Evolutionary conservation across 2,797 vertebrate genomes (phyloP).

Genomic region (Buceros bicornis): DNA sequence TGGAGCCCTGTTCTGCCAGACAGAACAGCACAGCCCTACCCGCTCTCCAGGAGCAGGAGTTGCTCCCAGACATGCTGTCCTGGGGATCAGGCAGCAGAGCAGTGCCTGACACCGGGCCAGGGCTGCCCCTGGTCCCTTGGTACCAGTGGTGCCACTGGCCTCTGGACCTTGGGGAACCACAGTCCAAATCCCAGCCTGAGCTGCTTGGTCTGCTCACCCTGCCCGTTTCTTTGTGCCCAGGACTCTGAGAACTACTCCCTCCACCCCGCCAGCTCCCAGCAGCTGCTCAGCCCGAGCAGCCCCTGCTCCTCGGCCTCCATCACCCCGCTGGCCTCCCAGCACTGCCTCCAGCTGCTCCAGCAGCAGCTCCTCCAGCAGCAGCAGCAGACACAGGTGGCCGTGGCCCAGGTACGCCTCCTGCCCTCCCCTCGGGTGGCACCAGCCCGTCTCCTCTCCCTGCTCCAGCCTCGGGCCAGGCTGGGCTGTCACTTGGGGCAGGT

Average conservation of each 20-base stretch:
- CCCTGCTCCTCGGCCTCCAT: conserved; percentile 79
- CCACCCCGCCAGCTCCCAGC: conserved; percentile 75
- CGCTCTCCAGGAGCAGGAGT: not conserved
- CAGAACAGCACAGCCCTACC: not conserved
- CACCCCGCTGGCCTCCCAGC: conserved; percentile 86
- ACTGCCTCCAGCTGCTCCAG: conserved; percentile 88
- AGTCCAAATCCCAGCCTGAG: not conserved
- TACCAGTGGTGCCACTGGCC: rapidly evolving
- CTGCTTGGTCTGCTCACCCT: not conserved
- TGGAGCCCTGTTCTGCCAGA: too few relatives aligned
- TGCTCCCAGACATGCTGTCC: rapidly evolving
- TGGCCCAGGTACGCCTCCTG: conserved; percentile 81
- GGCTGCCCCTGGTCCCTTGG: not conserved
- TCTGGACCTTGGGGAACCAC: rapidly evolving
- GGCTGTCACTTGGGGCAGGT: not conserved
- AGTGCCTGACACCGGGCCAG: not conserved
- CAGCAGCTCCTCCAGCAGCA: conserved; percentile 91
- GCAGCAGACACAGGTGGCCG: conserved; percentile 88
- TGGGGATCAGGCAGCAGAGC: rapidly evolving
- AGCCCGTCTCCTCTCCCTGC: not conserved
- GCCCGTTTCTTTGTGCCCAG: conserved; percentile 66
- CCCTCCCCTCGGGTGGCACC: not conserved
- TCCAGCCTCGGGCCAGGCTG: not conserved
- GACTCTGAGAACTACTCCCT: conserved; percentile 81
- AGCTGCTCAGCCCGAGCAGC: conserved; percentile 75